A percentile compares a stretch with the other conserved stretches of the same genome.
phyloP scores from a whole-genome alignment of 2,797 vertebrate species.

The Microtus obscurus region DNA sequence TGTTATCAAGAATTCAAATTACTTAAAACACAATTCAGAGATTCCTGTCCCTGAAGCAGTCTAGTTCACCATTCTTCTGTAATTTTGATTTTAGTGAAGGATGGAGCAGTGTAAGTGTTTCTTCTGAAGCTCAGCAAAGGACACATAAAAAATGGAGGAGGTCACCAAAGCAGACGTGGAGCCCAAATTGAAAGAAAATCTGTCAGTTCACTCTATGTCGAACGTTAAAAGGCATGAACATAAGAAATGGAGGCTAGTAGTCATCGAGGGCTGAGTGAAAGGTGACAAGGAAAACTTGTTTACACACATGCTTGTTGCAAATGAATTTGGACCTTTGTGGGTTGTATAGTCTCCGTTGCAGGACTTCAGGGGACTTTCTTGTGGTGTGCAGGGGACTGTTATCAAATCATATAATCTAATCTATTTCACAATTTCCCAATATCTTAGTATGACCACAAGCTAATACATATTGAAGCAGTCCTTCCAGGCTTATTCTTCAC shows the following conservation, averaged over 20 bases:
- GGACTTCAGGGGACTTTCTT: neutral
- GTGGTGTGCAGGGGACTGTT: neutral
- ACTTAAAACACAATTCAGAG: neutral
- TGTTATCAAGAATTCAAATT: neutral
- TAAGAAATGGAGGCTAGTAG: neutral
- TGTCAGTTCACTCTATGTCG: neutral
- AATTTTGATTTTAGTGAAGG: neutral
- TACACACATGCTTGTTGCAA: neutral
- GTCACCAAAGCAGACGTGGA: neutral
- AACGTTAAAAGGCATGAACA: neutral
- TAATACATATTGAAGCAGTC: neutral
- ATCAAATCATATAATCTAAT: neutral
- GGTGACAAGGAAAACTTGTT: neutral
- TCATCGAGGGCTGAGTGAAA: neutral
- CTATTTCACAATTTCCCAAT: slow-evolving; percentile 21
- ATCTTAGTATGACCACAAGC: neutral
- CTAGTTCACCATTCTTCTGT: neutral
- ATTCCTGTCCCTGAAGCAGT: neutral
- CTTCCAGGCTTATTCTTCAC: neutral
- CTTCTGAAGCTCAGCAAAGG: neutral
- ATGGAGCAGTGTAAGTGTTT: neutral
- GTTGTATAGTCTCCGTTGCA: neutral
- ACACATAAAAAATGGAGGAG: neutral
- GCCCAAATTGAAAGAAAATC: neutral
- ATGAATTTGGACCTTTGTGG: neutral